These are phyloP conservation scores for Venturia canescens DNA, from an alignment of 1,140 invertebrate genomes.

Conservation along the genomic window DNA sequence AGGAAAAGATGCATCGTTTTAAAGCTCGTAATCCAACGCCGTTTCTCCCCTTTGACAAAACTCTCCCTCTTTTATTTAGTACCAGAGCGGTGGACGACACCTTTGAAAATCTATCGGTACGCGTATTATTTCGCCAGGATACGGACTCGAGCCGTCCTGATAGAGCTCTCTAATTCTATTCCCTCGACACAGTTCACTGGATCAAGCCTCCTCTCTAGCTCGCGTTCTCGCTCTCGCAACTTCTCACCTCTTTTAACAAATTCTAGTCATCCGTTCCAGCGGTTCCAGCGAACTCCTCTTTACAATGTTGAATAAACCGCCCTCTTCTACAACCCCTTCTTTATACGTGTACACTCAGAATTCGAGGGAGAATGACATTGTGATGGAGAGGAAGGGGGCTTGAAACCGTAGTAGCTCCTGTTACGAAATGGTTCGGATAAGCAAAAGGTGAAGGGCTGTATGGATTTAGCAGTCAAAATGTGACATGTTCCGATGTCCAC, in stretches of 20 bases:
- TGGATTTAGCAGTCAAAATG: not conserved
- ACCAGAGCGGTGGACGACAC: not conserved
- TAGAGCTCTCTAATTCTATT: slow-evolving; percentile 58
- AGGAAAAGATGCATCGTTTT: slow-evolving; percentile 17
- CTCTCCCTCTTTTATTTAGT: slow-evolving; percentile 10
- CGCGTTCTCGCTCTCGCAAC: too few relatives aligned
- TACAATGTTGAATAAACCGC: too few relatives aligned
- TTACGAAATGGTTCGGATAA: slow-evolving; percentile 65
- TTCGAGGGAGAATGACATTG: not conserved
- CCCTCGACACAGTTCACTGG: not conserved
- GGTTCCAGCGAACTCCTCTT: too few relatives aligned
- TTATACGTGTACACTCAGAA: too few relatives aligned
- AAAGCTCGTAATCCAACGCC: slow-evolving; percentile 35
- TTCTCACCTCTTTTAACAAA: not conserved
- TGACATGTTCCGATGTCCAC: too few relatives aligned
- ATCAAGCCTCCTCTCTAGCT: not conserved
- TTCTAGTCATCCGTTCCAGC: not conserved
- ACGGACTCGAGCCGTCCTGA: slow-evolving; percentile 12
- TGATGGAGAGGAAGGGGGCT: slow-evolving; percentile 53
- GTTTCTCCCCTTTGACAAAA: slow-evolving; percentile 35
- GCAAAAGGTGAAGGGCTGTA: slow-evolving; percentile 60
- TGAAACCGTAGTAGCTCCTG: slow-evolving; percentile 66
- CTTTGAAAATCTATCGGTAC: slow-evolving; percentile 60
- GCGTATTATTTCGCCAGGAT: slow-evolving; percentile 39
- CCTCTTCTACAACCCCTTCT: too few relatives aligned